These are phyloP conservation scores for Camponotus fellah DNA, from an alignment of 2,888 invertebrate genomes.

Conservation along the genomic window DNA sequence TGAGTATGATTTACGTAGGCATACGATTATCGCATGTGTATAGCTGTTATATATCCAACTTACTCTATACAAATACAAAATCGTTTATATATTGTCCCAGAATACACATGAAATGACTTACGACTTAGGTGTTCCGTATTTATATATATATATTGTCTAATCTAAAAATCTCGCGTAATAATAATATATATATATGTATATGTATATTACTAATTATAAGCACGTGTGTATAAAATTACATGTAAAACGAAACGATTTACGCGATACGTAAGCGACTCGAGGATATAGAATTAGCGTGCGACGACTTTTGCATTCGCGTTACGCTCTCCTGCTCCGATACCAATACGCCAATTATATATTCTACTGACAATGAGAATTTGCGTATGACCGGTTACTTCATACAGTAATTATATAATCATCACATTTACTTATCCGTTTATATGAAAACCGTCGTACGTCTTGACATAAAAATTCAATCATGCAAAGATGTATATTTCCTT, in stretches of 20 bases:
- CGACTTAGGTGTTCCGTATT: constrained; percentile 66
- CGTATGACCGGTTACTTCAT: constrained; percentile 31
- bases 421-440: constrained; percentile 71
- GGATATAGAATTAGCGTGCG: constrained; percentile 62
- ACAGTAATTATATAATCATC: constrained; percentile 69
- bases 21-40: constrained; percentile 57
- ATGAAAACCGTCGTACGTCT: constrained; percentile 56
- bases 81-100: constrained; percentile 83
- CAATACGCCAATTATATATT: constrained; percentile 49
- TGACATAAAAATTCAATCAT: constrained; percentile 69
- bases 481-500: constrained; percentile 66
- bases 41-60: constrained; percentile 74
- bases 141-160: constrained; percentile 74
- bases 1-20: constrained; percentile 53
- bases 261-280: constrained; percentile 73
- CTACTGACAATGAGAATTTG: constrained; percentile 37
- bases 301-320: constrained; percentile 41
- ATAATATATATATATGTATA: constrained; percentile 62
- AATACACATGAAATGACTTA: constrained; percentile 82
- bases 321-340: constrained; percentile 9
- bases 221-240: constrained; percentile 78
- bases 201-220: constrained; percentile 65
- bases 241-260: constrained; percentile 75
- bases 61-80: constrained; percentile 84
- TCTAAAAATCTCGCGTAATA: constrained; percentile 76